Base-by-base conservation (phyloP, 2,113 vertebrate species). In the Pseudorhombus dupliciocellatus region DNA sequence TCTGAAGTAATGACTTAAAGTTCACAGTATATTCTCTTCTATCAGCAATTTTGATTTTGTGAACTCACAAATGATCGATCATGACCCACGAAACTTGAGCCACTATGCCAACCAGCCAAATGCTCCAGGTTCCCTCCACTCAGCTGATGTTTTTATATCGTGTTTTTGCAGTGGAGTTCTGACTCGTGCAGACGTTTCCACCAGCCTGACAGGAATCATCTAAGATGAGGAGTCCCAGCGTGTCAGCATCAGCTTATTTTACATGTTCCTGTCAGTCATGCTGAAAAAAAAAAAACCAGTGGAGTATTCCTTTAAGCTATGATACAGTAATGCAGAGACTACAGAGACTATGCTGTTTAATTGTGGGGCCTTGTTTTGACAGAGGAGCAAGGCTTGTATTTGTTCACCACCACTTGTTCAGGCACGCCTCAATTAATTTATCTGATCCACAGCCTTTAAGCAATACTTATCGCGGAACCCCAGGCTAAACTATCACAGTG, bases 321-420 rank as follows among this genome's bases (percentile, higher is more conserved):
- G 71, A 90, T 72, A 79, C 87, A 89, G 86, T 84, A 80, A 91
- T 88, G 88, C 87, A 91, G 89, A 92, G 90, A 87, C 57, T 57
- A 74, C 87, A 91, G 89, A 92, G 90, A 87, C 57, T 57, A 74
- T 84, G 79, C 66, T 86, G 72, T 79, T 63, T 60, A 84, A 64
- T 64, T 75, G 66, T 58, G 82, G 82, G 84, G 84, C 80, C 78
- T 86, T 77, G 75, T 80, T 69, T 68, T 21, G n/a, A 62, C 58
- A 9, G 8, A 62, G 61, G 66, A 75, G 62, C 70, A 21, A 16
- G 68, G 67, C 65, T 50, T 52, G 69, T 50, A 20, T 50, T 7
- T 74, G 79, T 71, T 15, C 62, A 51, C 59, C 52, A 42, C 77
- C 76, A 57, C 57, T 50, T 71, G 57, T 79, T 79, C 70, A 60